Base-by-base conservation (phyloP, 2,888 invertebrate genomes). In the Magallana nippona region DNA sequence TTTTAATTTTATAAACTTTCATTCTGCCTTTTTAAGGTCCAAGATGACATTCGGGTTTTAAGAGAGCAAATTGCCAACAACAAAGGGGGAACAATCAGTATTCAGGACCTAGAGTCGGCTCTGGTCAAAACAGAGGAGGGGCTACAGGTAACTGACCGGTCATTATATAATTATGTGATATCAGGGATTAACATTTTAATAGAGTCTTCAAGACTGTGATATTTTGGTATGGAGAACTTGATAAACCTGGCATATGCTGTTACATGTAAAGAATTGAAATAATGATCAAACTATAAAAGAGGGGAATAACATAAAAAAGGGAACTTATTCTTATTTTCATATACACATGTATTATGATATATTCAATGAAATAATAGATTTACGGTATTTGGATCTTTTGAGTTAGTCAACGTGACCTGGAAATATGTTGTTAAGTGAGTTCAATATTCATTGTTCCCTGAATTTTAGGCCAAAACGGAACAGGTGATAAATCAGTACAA, bases 81-180 rank as follows among this genome's bases (percentile, higher is more conserved):
- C 55, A 57, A 57, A 58, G 90, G 89, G n/a, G 85, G 87, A 55
- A 86, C 84, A 8, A 90, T 93, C 81, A 92, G 90, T 82, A 88
- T 93, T n/a, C 85, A 91, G 27, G 91, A 92, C 58, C 84, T 94
- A 62, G 92, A 94, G 81, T 87, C 88, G 83, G 94, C 93, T 55
- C 91, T 94, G 27, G 88, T 89, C 71, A 93, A 92, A 86, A 93
- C 94, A 79, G 94, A 94, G 84, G 89, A 93, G 79, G 93, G 92
- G 3, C 86, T 94, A 10, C 92, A 92, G 90, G 91, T 92, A 77
- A 10, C 11, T 78, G 15, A 27, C 27, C 2, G 27, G 27, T 27
- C 2, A 27, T 27, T n/a, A n/a, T n/a, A n/a, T n/a, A n/a, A 2
- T 79, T 17, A 55, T 79, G 79, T 55, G 55, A 56, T 56, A 55